Base-by-base conservation (phyloP, 2,113 vertebrate genomes). In the Hiodon alosoides region DNA sequence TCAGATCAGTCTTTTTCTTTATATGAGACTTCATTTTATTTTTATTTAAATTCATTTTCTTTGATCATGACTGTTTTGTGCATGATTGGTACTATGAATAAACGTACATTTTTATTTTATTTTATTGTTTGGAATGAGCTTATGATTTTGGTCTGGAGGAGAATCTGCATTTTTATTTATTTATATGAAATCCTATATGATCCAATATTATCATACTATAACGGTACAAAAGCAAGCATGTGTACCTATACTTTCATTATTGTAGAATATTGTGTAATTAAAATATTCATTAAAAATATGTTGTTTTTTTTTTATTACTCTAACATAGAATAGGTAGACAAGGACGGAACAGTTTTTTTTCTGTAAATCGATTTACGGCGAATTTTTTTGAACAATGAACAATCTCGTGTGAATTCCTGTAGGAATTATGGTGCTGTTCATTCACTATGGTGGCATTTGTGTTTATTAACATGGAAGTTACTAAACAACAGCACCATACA, bases 161-260 rank as follows among this genome's bases (percentile, higher is more conserved):
- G 31, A 31, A 31, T n/a, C n/a, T n/a, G n/a, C n/a, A n/a, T n/a
- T 13, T 51, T 58, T 58, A 13, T 48, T n/a, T 3, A 47, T 11
- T 57, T 55, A 58, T 54, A 55, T 74, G 47, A 11, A 7, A 11
- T 61, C n/a, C 4, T 61, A 11, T 61, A 5, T 61, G n/a, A 11
- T n/a, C 8, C n/a, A 7, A 47, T 67, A 46, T 75, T 68, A 50
- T 16, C 1, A 31, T 9, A 2, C 52, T 31, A 14, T n/a, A 16
- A 14, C 60, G 11, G 60, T 69, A 72, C 73, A 79, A 75, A 61
- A 57, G 81, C 85, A 85, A 87, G 82, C 85, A 83, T 85, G 83
- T 82, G 79, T 53, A 69, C 78, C 54, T 46, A 50, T 47, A 8
- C 5, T 61, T 10, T 8, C 10, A 53, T 10, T 11, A 10, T 73